These are phyloP conservation scores for Blastobasis lacticolella DNA, from an alignment of 2,888 invertebrate genomes.

Conservation along the genomic window DNA sequence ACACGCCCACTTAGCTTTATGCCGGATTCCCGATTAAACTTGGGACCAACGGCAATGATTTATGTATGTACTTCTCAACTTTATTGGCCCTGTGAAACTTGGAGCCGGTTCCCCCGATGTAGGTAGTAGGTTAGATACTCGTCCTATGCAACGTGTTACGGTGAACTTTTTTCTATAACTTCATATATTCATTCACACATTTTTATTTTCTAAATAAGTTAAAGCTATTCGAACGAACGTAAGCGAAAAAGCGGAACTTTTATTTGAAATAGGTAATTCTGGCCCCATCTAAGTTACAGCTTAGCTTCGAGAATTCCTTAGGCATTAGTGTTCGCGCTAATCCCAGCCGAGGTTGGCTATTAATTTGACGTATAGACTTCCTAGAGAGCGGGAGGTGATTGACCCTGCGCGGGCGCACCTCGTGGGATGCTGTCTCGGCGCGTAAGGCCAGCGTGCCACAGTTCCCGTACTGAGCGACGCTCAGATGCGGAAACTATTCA, in stretches of 20 bases:
- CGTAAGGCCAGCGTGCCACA: slow-evolving; percentile 32
- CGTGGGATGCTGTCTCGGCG: slow-evolving; percentile 47
- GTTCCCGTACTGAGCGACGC: slow-evolving; percentile 29
- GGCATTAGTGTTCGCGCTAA: not conserved
- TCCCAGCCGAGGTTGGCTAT: slow-evolving; percentile 34
- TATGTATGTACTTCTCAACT: slow-evolving; percentile 32
- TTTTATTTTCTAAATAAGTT: too few relatives aligned
- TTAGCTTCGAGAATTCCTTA: too few relatives aligned
- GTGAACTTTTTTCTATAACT: too few relatives aligned
- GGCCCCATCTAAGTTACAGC: too few relatives aligned
- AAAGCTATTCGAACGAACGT: too few relatives aligned
- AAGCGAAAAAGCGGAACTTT: too few relatives aligned
- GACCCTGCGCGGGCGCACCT: slow-evolving; percentile 46
- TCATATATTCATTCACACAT: too few relatives aligned
- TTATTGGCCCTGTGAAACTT: slow-evolving; percentile 38
- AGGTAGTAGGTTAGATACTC: slow-evolving; percentile 1
- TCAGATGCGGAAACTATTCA: not conserved
- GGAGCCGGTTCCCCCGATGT: slow-evolving; percentile 26
- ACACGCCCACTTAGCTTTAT: slow-evolving; percentile 19
- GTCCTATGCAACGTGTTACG: too few relatives aligned
- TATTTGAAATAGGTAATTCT: too few relatives aligned
- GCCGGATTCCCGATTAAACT: slow-evolving; percentile 27
- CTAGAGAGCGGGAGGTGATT: slow-evolving; percentile 44
- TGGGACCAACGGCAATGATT: slow-evolving; percentile 34
- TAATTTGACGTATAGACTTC: slow-evolving; percentile 55